A percentile compares a stretch with the other conserved stretches of the same genome.
Evolutionary conservation across 2,797 vertebrate genomes (phyloP).

Genomic region (Eospalax fontanierii): DNA sequence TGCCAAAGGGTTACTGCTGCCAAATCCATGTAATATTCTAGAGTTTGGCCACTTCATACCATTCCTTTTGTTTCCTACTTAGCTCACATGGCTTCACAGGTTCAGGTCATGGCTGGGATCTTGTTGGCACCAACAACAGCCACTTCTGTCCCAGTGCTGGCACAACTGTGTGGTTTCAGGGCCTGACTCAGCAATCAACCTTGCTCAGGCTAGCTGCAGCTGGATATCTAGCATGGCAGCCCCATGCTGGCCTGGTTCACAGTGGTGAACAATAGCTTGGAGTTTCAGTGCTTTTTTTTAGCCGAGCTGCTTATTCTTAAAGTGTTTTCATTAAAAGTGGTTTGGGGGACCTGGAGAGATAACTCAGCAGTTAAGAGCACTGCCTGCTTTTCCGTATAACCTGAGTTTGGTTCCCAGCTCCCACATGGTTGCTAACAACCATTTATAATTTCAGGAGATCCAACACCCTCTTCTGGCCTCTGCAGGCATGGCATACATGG

Average conservation of each 20-base stretch:
- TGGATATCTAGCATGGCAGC: fast-evolving
- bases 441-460: too few relatives aligned
- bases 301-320: neutral
- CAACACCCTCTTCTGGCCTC: too few relatives aligned
- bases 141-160: neutral
- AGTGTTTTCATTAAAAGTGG: neutral
- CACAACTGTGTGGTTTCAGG: neutral
- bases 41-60: neutral
- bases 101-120: neutral
- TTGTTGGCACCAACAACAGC: too few relatives aligned
- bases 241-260: neutral
- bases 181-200: neutral
- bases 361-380: too few relatives aligned
- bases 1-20: neutral
- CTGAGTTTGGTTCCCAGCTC: too few relatives aligned
- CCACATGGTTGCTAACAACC: too few relatives aligned
- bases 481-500: too few relatives aligned
- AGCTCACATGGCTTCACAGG: neutral
- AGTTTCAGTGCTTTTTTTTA: neutral
- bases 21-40: too few relatives aligned
- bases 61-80: neutral
- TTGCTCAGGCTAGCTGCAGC: neutral
- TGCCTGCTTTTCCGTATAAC: too few relatives aligned
- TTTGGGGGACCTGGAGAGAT: too few relatives aligned
- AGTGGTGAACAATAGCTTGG: fast-evolving